A percentile compares a stretch with the other conserved stretches of the same genome.
These are phyloP conservation scores for Echinarachnius parma DNA, from an alignment of 53 echinoderm and acorn worm species.

Conservation along the genomic window DNA sequence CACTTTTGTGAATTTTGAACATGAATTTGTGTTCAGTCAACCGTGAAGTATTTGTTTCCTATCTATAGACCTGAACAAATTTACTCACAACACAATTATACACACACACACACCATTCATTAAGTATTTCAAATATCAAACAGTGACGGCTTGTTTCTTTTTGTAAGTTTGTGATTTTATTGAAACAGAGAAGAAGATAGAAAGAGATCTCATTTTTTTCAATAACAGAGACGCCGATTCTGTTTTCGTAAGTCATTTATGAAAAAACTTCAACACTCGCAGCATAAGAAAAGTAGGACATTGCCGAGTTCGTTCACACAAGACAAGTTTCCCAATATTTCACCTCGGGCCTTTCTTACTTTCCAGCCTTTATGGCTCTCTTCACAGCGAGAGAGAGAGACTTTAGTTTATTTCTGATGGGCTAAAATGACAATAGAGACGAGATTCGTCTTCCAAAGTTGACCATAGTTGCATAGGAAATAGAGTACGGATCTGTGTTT, in stretches of 20 bases:
- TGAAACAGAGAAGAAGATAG: conserved; percentile 41
- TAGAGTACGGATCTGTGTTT: neutral
- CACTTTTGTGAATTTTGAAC: too few species aligned
- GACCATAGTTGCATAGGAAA: conserved; percentile 18
- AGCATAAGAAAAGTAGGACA: neutral
- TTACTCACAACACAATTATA: neutral
- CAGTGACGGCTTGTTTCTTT: neutral
- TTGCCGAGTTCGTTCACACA: neutral
- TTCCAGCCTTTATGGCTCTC: neutral
- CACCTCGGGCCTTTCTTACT: neutral
- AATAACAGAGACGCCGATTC: too few species aligned
- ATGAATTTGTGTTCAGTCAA: too few species aligned
- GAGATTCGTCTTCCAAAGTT: conserved; percentile 8
- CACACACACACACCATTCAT: neutral
- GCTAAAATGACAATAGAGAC: neutral
- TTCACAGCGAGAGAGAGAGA: neutral
- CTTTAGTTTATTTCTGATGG: conserved; percentile 3
- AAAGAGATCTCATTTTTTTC: conserved; percentile 36
- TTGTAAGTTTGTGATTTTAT: conserved; percentile 35
- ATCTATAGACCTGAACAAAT: too few species aligned
- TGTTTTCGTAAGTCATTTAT: too few species aligned
- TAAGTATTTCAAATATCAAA: neutral
- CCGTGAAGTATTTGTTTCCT: too few species aligned
- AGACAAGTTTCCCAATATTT: neutral
- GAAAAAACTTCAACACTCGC: conserved; percentile 11